Conservation (phyloP, 2,888 invertebrate species). For the Brachypterus glaber region DNA sequence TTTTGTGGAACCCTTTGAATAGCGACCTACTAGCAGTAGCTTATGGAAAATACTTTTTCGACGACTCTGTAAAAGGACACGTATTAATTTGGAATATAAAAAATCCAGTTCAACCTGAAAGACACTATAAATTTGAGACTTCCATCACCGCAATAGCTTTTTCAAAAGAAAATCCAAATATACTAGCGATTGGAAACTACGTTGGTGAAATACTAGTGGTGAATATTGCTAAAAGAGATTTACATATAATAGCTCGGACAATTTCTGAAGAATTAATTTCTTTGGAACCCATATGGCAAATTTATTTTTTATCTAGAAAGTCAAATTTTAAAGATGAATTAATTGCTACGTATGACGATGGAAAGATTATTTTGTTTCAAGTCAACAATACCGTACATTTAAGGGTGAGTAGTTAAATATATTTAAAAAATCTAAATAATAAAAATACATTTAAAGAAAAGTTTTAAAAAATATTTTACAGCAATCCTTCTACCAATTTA, state of each 20-base stretch:
- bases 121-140: conserved; percentile 51
- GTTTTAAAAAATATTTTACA: no score
- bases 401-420: conserved; percentile 16
- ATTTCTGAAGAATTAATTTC: conserved; percentile 7
- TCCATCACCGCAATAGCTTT: conserved; percentile 63
- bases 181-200: conserved; percentile 65
- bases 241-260: conserved; percentile 23
- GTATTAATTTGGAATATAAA: conserved; percentile 73
- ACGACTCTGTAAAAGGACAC: conserved; percentile 49
- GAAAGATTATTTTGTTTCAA: conserved; percentile 33
- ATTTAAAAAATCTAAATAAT: not conserved
- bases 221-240: conserved; percentile 51
- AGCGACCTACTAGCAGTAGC: conserved; percentile 64
- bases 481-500: no score
- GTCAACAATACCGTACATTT: conserved; percentile 18
- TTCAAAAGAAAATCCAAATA: conserved; percentile 57
- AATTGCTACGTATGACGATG: conserved; percentile 53
- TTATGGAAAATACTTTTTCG: conserved; percentile 58
- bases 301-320: not conserved
- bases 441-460: no score
- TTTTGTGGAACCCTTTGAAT: conserved; percentile 60
- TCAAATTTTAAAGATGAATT: conserved; percentile 40
- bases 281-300: not conserved
- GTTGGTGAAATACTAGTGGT: conserved; percentile 63
- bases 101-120: conserved; percentile 69